phyloP scores from a whole-genome alignment of 2,888 invertebrate species.

The Drosophila meridiana region DNA sequence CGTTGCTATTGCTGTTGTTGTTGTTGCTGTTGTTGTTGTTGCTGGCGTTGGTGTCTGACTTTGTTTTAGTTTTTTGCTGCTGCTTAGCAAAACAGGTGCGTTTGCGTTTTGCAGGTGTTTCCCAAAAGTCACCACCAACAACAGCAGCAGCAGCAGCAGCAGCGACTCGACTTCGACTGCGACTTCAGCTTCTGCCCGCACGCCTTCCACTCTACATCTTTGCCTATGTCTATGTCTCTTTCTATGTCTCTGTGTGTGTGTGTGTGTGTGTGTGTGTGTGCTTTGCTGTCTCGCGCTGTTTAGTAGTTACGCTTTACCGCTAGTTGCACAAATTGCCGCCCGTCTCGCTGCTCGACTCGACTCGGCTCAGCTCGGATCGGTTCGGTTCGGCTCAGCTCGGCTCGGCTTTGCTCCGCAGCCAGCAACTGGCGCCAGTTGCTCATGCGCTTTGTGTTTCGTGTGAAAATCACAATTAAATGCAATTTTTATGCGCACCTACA shows the following conservation, averaged over 20 bases:
- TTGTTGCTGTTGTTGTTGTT: conserved; percentile 49
- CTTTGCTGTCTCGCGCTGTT: conserved; percentile 65
- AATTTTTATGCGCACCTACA: conserved; percentile 79
- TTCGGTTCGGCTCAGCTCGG: not conserved
- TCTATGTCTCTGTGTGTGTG: not conserved
- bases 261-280: conserved; percentile 7
- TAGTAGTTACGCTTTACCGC: conserved; percentile 80
- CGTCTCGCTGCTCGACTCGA: not conserved
- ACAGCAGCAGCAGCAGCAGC: conserved; percentile 20
- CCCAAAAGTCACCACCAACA: conserved; percentile 74
- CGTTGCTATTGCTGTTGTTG: conserved; percentile 46
- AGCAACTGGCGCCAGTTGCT: conserved; percentile 65
- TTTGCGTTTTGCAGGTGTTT: conserved; percentile 83
- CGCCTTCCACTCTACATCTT: not conserved
- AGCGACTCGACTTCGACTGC: conserved; percentile 28
- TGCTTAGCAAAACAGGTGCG: conserved; percentile 83
- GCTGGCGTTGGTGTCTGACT: conserved; percentile 71
- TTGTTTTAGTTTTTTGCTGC: conserved; percentile 74
- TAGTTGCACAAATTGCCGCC: conserved; percentile 77
- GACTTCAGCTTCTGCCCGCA: conserved; percentile 7
- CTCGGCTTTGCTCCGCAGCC: not conserved
- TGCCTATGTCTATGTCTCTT: conserved; percentile 3
- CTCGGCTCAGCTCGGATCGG: not conserved
- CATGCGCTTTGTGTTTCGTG: conserved; percentile 81
- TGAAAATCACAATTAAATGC: conserved; percentile 84